A percentile compares a stretch with the other conserved stretches of the same genome.
Conservation (phyloP, 2,888 invertebrate genomes). For the Acheta domesticus region DNA sequence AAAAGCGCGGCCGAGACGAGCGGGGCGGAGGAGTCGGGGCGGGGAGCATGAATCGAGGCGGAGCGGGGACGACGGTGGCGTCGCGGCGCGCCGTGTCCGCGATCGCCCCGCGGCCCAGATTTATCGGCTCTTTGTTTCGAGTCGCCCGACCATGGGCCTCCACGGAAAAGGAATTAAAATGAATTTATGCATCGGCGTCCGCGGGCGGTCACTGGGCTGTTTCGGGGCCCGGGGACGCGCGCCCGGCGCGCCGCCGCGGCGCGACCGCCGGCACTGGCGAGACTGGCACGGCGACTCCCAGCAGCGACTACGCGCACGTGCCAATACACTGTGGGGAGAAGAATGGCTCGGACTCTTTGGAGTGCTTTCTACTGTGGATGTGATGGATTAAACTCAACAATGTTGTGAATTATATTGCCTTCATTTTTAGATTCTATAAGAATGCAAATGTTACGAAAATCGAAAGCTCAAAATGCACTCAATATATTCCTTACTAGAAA, state of each 20-base stretch:
- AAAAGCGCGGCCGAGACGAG: too few relatives aligned
- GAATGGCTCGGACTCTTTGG: too few relatives aligned
- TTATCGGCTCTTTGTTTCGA: not conserved
- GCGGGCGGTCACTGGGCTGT: too few relatives aligned
- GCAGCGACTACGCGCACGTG: not conserved
- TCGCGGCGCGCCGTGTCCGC: not conserved
- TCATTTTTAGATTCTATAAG: too few relatives aligned
- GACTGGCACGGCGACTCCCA: not conserved
- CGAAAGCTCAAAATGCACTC: too few relatives aligned
- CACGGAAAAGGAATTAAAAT: not conserved
- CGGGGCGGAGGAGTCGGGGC: not conserved
- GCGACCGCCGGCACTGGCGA: not conserved
- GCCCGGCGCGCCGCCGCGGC: not conserved
- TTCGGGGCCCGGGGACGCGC: not conserved
- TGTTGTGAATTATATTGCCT: too few relatives aligned
- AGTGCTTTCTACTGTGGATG: too few relatives aligned
- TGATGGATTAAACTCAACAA: too few relatives aligned
- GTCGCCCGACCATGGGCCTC: not conserved
- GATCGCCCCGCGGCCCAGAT: constrained; percentile 3
- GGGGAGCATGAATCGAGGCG: not conserved
- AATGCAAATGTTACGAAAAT: too few relatives aligned
- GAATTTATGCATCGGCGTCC: not conserved
- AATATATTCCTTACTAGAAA: too few relatives aligned
- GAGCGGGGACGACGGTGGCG: not conserved
- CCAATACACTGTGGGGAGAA: not conserved